A percentile compares a stretch with the other conserved stretches of the same genome.
Evolutionary conservation across 2,888 invertebrate genomes (phyloP).

Genomic region (Plagodis pulveraria): DNA sequence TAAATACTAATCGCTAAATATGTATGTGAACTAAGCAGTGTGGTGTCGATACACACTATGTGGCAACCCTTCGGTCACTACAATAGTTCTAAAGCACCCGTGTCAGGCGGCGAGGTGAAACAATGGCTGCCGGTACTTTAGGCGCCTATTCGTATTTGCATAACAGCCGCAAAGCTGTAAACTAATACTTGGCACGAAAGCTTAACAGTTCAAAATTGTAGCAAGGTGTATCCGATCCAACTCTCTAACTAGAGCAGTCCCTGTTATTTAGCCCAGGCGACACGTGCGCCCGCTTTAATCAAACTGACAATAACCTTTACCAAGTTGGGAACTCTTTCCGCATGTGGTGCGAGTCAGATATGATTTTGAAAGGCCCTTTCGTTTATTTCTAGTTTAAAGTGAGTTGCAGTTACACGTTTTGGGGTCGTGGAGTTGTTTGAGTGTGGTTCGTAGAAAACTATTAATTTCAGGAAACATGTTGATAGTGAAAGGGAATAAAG

Average conservation of each 20-base stretch:
- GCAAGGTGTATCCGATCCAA: constrained; percentile 44
- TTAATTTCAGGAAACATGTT: background rate
- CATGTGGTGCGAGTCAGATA: constrained; percentile 31
- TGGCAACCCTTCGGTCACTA: constrained; percentile 32
- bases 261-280: constrained; percentile 29
- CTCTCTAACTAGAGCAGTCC: constrained; percentile 28
- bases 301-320: constrained; percentile 38
- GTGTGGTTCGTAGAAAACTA: background rate
- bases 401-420: constrained; percentile 16
- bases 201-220: constrained; percentile 47
- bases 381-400: constrained; percentile 28
- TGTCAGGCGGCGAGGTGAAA: constrained; percentile 40
- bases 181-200: constrained; percentile 53
- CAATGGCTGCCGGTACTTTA: constrained; percentile 45
- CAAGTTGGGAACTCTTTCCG: constrained; percentile 34
- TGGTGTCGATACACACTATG: constrained; percentile 32
- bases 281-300: constrained; percentile 35
- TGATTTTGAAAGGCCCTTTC: constrained; percentile 32
- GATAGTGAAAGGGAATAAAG: background rate
- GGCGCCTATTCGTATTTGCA: constrained; percentile 52
- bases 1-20: background rate
- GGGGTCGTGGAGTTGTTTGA: constrained; percentile 6
- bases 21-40: constrained; percentile 1
- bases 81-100: constrained; percentile 31
- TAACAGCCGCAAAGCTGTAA: constrained; percentile 52